phyloP scores from a whole-genome alignment of 2,113 vertebrate genomes.

The Baryphthengus martii region DNA sequence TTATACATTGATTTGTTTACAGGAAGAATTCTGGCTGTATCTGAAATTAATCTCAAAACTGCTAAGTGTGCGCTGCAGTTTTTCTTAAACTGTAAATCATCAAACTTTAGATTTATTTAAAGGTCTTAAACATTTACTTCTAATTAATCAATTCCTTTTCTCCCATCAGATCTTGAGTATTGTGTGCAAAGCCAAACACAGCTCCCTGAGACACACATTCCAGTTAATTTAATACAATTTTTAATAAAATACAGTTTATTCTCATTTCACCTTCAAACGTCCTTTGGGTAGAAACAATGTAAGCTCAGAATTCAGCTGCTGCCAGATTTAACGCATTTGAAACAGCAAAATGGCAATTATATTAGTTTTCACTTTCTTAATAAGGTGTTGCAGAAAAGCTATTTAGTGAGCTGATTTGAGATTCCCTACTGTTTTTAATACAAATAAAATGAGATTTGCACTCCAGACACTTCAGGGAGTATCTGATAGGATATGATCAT shows the following conservation, averaged over 20 bases:
- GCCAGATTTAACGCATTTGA: not conserved
- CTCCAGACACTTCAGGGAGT: constrained; percentile 27
- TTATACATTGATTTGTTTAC: constrained; percentile 32
- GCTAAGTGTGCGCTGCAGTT: not conserved
- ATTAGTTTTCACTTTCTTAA: constrained; percentile 46
- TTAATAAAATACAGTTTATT: not conserved
- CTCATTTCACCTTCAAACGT: constrained; percentile 20
- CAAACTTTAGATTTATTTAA: not conserved
- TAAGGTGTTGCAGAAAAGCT: constrained; percentile 43
- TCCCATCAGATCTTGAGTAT: not conserved
- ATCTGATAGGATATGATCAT: constrained; percentile 3
- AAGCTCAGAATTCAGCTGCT: not conserved
- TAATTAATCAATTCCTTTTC: not conserved
- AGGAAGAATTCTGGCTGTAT: not conserved
- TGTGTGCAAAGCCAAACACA: not conserved
- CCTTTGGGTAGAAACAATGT: not conserved
- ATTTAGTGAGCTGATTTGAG: constrained; percentile 39
- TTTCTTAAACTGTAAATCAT: not conserved
- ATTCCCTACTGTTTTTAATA: constrained; percentile 53
- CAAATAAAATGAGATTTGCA: constrained; percentile 42
- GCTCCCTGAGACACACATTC: not conserved
- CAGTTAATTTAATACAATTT: not conserved
- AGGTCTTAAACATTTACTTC: not conserved
- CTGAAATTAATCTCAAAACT: constrained; percentile 16
- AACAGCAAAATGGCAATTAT: constrained; percentile 46